Conservation (phyloP, 2,888 invertebrate species). For the Drosophila imparisetae region DNA sequence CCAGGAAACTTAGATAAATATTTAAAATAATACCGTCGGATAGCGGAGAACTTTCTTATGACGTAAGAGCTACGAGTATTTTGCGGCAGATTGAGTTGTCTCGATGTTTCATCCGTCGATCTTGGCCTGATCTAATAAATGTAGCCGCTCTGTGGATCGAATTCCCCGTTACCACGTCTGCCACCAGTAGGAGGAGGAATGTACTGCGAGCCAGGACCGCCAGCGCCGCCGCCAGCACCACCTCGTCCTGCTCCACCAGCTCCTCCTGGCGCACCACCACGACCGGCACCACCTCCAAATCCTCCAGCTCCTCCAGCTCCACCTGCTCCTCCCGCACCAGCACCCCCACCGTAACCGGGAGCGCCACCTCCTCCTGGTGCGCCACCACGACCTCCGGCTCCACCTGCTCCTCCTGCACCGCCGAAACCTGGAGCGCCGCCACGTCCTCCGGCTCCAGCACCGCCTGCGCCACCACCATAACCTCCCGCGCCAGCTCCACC, state of each 20-base stretch:
- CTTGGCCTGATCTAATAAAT: constrained; percentile 82
- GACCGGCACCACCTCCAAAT: constrained; percentile 45
- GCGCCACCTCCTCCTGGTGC: constrained; percentile 37
- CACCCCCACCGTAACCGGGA: constrained; percentile 14
- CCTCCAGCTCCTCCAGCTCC: constrained; percentile 9
- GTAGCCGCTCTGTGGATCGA: constrained; percentile 85
- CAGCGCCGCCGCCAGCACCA: constrained; percentile 24
- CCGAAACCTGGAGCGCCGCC: constrained; percentile 56
- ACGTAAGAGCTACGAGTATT: constrained; percentile 63
- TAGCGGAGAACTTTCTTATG: constrained; percentile 9
- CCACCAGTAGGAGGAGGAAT: constrained; percentile 62
- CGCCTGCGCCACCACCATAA: constrained; percentile 44
- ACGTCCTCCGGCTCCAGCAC: constrained; percentile 33
- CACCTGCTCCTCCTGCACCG: constrained; percentile 72
- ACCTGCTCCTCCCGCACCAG: constrained; percentile 23
- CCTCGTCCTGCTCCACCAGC: constrained; percentile 27
- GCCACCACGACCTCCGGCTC: constrained; percentile 71
- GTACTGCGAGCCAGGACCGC: constrained; percentile 70
- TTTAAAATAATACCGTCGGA: constrained; percentile 26
- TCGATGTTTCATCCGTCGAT: constrained; percentile 51
- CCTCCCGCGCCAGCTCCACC: constrained; percentile 26
- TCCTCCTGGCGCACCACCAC: constrained; percentile 27
- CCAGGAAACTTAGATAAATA: constrained; percentile 34
- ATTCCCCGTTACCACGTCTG: constrained; percentile 84
- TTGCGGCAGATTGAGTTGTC: constrained; percentile 69